Percentiles rank a stretch among this genome's conserved stretches.
phyloP scores from a whole-genome alignment of 2,113 vertebrate species.

The Ovis canadensis region DNA sequence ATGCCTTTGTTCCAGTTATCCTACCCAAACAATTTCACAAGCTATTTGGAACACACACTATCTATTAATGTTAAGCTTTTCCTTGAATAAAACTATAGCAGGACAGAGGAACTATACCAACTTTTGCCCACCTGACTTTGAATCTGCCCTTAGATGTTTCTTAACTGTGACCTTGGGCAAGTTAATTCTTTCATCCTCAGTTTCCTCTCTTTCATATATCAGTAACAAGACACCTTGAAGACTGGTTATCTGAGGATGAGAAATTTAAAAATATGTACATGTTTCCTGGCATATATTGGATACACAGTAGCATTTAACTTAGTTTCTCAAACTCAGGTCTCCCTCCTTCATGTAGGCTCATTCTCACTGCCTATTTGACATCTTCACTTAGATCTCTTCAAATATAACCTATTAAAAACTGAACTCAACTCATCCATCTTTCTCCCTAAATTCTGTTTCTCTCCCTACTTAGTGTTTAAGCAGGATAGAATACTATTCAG shows the following conservation, averaged over 20 bases:
- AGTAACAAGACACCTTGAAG: background rate
- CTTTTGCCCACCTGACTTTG: background rate
- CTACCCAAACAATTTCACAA: background rate
- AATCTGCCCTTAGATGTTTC: background rate
- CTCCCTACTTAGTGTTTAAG: background rate
- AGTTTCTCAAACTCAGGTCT: background rate
- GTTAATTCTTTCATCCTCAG: background rate
- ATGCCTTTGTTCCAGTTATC: background rate
- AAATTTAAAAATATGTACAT: background rate
- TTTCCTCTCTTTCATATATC: background rate
- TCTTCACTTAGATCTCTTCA: background rate
- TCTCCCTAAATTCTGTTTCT: background rate
- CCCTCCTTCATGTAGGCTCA: background rate
- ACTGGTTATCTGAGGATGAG: background rate
- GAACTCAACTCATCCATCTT: background rate
- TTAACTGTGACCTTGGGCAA: background rate
- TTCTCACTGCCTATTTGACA: background rate
- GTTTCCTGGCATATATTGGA: background rate
- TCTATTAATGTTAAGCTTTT: background rate
- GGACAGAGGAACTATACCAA: background rate
- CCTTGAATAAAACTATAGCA: background rate
- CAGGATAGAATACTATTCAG: background rate
- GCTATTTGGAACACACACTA: background rate
- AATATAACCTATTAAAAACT: background rate
- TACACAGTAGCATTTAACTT: background rate